Evolutionary conservation across 2,113 vertebrate species (phyloP).

Genomic region (Salvelinus fontinalis): DNA sequence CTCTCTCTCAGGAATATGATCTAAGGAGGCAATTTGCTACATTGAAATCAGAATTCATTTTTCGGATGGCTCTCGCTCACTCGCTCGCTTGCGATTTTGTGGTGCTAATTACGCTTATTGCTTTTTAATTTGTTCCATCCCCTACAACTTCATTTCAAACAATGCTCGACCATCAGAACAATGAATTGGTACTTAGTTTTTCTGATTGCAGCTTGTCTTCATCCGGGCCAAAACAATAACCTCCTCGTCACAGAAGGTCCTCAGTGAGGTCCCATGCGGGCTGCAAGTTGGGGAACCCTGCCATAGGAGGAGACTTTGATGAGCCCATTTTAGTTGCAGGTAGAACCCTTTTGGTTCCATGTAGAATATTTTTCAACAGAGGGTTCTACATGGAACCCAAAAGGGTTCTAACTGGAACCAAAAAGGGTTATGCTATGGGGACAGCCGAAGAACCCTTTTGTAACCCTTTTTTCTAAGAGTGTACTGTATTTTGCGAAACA

Average conservation of each 20-base stretch:
- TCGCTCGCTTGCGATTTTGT: slow-evolving; percentile 77
- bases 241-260: slow-evolving; percentile 32
- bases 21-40: slow-evolving; percentile 68
- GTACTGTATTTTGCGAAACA: slow-evolving; percentile 28
- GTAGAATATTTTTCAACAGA: no score
- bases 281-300: slow-evolving; percentile 22
- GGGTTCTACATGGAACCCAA: no score
- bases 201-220: slow-evolving; percentile 4
- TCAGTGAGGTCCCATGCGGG: slow-evolving; percentile 24
- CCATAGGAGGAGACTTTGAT: slow-evolving; percentile 25
- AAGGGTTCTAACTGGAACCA: slow-evolving; percentile 46
- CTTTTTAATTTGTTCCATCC: slow-evolving; percentile 73
- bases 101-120: slow-evolving; percentile 83
- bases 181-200: slow-evolving; percentile 17
- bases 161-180: slow-evolving; percentile 42
- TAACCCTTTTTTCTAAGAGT: slow-evolving; percentile 15
- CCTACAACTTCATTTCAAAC: slow-evolving; percentile 35
- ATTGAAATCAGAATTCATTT: slow-evolving; percentile 74
- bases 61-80: slow-evolving; percentile 70
- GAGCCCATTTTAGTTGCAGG: slow-evolving; percentile 45
- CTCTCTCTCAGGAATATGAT: slow-evolving; percentile 62
- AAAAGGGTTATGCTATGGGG: slow-evolving; percentile 41
- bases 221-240: slow-evolving; percentile 43
- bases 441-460: slow-evolving; percentile 48
- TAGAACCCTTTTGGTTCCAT: not conserved